These are phyloP conservation scores for Megaceryle torquata DNA, from an alignment of 2,113 vertebrate genomes.

Conservation along the genomic window DNA sequence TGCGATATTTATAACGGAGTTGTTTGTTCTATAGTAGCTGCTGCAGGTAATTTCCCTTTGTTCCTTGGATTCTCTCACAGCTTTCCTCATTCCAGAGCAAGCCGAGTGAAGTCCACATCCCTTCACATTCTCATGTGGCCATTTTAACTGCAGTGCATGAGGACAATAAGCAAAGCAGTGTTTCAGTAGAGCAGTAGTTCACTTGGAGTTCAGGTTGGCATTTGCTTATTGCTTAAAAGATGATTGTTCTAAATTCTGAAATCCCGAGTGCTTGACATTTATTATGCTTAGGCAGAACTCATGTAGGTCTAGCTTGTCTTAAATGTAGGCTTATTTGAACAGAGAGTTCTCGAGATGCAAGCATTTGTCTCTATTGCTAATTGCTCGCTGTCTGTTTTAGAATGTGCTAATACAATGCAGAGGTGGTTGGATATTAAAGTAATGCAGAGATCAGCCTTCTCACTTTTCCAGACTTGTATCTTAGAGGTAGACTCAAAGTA, in stretches of 20 bases:
- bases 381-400: background rate
- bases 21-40: background rate
- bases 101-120: background rate
- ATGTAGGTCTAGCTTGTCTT: background rate
- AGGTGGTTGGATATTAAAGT: background rate
- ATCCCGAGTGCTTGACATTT: background rate
- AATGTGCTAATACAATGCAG: background rate
- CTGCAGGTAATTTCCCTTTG: slow-evolving; percentile 47
- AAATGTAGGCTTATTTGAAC: background rate
- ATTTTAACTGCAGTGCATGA: background rate
- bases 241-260: background rate
- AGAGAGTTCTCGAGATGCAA: background rate
- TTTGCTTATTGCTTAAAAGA: background rate
- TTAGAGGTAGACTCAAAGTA: background rate
- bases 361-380: background rate
- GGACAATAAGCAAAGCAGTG: slow-evolving; percentile 10
- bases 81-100: background rate
- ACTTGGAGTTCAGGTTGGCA: slow-evolving; percentile 23
- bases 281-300: background rate
- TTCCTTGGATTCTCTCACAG: background rate
- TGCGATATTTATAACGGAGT: slow-evolving; percentile 17
- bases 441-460: background rate
- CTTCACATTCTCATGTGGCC: background rate
- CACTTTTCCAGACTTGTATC: background rate
- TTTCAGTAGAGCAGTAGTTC: background rate